phyloP scores from a whole-genome alignment of 2,113 vertebrate genomes.

The Aphelocoma coerulescens region DNA sequence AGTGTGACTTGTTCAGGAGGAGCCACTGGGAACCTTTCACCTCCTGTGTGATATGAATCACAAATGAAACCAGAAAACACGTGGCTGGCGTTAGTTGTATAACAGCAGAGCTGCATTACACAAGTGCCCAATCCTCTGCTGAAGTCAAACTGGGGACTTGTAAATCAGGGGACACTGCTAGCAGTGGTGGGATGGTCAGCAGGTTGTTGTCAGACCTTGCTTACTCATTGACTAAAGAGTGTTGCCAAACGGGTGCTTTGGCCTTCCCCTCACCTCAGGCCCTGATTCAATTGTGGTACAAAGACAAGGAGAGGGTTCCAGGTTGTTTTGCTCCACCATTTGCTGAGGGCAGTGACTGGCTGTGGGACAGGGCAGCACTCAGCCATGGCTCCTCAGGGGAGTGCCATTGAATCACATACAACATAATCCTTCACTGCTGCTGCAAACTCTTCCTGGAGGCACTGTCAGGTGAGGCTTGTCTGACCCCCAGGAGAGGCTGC shows the following conservation, averaged over 20 bases:
- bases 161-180: neutral
- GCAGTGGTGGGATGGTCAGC: fast-evolving
- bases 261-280: neutral
- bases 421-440: fast-evolving
- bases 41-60: neutral
- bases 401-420: neutral
- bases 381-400: fast-evolving
- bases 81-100: neutral
- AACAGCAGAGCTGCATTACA: neutral
- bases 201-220: neutral
- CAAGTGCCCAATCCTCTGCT: neutral
- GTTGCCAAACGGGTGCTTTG: neutral
- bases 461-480: neutral
- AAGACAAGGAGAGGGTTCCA: neutral
- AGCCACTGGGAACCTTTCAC: neutral
- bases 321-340: neutral
- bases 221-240: neutral
- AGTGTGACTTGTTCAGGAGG: neutral
- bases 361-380: neutral
- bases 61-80: neutral
- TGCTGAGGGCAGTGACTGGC: fast-evolving
- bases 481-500: fast-evolving
- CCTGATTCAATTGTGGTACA: neutral
- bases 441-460: neutral
- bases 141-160: neutral